Conservation (phyloP, 1,140 invertebrate genomes). For the Spodoptera frugiperda region DNA sequence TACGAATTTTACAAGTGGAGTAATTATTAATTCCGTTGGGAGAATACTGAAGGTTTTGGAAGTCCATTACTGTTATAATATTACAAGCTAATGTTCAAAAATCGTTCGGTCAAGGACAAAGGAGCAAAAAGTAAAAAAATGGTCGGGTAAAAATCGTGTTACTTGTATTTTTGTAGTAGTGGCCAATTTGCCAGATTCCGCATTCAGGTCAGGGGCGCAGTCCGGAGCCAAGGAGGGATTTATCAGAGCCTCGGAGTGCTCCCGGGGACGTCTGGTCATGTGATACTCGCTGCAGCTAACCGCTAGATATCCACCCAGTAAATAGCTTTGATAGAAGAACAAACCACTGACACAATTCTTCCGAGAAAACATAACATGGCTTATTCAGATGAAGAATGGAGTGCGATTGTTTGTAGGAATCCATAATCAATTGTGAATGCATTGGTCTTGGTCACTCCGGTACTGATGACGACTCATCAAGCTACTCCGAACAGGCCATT, state of each 20-base stretch:
- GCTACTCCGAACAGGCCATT: too few species aligned
- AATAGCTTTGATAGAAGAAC: not conserved
- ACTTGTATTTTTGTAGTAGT: conserved; percentile 2
- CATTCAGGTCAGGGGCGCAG: conserved; percentile 34
- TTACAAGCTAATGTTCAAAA: too few species aligned
- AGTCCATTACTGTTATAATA: too few species aligned
- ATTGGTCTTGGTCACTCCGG: too few species aligned
- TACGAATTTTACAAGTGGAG: not conserved
- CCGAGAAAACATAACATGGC: too few species aligned
- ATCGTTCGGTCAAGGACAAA: too few species aligned
- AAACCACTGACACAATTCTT: not conserved
- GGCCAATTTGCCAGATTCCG: conserved; percentile 33
- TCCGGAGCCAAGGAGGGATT: conserved; percentile 37
- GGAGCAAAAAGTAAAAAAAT: not conserved
- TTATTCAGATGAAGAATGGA: too few species aligned
- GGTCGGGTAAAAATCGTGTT: not conserved
- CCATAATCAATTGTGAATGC: too few species aligned
- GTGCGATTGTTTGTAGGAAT: too few species aligned
- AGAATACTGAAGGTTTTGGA: too few species aligned
- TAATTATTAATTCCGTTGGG: too few species aligned
- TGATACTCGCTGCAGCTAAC: not conserved
- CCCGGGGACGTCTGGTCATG: conserved; percentile 3
- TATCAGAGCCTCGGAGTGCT: conserved; percentile 24
- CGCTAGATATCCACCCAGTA: not conserved
- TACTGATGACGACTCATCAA: too few species aligned